Base-by-base conservation (phyloP, 2,888 invertebrate genomes). In the Cataglyphis cursor region DNA sequence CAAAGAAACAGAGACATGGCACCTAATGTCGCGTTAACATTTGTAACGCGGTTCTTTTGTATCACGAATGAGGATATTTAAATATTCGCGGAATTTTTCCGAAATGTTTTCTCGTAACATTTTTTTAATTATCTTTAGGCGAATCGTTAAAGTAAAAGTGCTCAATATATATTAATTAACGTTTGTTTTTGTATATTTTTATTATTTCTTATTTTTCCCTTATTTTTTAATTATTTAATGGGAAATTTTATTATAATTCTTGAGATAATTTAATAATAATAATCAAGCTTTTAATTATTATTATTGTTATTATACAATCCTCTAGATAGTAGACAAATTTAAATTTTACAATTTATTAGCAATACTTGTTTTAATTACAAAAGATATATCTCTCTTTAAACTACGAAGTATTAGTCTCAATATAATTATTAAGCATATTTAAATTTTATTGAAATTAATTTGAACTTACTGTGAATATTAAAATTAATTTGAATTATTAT, bases 1-100 rank as follows among this genome's bases (percentile, higher is more conserved):
- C 59, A 35, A 68, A 78, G 44, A 48, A 70, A 68, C 44, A 59
- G 44, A 78, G 68, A 78, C 24, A 18, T 12, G 54, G 24, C 70
- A 61, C 28, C 54, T 65, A 76, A 76, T 68, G 68, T 68, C 68
- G 35, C 78, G 68, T 70, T 78, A 68, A 61, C 78, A 70, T 80
- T 59, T 80, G 70, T 80, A 80, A 61, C 70, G 44, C 48, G 21
- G 21, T n/a, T 21, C 12, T 18, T 21, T 78, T 31, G 48, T 51
- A 57, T 41, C 68, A 15, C 21, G 54, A 31, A 66, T 57, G 66
- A 15, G 57, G 6, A 80, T 80, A 44, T 35, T 70, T 70, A 8
- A 48, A 18, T 21, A 41, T 28, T 57, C 21, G 15, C 41, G 41
- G 41, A 31, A 66, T 76, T 57, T 41, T 57, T 41, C 41, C 12